Evolutionary conservation across 1,140 invertebrate genomes (phyloP), one percentile per base, ranked within the genome.

Genomic region (Eurosta solidaginis): DNA sequence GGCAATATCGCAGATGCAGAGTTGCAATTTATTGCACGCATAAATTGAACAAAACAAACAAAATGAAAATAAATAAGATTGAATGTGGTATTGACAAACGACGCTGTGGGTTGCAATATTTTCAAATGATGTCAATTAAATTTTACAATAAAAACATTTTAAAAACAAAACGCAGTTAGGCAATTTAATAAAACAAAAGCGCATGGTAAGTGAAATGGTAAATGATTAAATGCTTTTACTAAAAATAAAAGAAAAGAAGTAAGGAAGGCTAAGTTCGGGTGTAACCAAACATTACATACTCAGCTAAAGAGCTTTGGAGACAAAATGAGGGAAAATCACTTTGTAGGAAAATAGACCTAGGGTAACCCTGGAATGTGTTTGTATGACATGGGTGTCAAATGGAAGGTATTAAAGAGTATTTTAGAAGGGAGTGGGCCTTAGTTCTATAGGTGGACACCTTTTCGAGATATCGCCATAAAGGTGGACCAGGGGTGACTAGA

Each of bases 51-150:
- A n/a, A 25, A 68, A 5, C 33, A 52, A 52, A 17, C 9, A 52
- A 52, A 22, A 3, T 29, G 27, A 14, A 14, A 2, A 20, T 7
- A 59, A 7, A 52, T 14, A 10, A 25, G 25, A 12, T 54, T 54
- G 50, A 17, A 20, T 29, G 50, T 1, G n/a, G 27, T 59, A 68
- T 68, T 68, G 59, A 40, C 59, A 68, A 20, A 36, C 33, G 40
- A 5, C 59, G 36, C 59, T 68, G 59, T n/a, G 59, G 33, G 33
- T 68, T 42, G 59, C 59, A 68, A 25, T 33, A 68, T 40, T 68
- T 68, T 9, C 59, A 68, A 68, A 68, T 68, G 59, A 68, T 68
- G 59, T 68, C 59, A 68, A 68, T 68, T 68, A 68, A 68, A 68
- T 40, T 68, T 14, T 40, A n/a, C 59, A 40, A 68, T 68, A 68